These are phyloP conservation scores for Ceryle rudis DNA, from an alignment of 2,797 vertebrate species.

Conservation along the genomic window DNA sequence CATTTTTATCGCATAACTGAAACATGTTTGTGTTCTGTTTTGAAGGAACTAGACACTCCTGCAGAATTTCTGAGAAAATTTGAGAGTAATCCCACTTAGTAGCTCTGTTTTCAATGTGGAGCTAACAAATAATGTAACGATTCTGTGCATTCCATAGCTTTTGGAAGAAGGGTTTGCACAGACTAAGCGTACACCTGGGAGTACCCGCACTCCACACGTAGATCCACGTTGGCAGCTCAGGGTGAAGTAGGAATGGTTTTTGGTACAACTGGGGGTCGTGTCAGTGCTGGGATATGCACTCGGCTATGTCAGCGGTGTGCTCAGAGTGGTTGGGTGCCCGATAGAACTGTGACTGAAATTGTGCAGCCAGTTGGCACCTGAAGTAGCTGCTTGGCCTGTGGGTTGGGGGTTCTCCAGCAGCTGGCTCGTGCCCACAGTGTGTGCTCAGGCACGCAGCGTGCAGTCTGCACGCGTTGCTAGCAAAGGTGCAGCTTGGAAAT, in stretches of 20 bases:
- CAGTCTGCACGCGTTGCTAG: no score
- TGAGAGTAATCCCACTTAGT: not conserved
- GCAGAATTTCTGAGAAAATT: not conserved
- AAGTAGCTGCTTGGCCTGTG: not conserved
- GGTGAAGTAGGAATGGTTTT: not conserved
- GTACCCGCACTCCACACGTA: no score
- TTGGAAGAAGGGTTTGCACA: not conserved
- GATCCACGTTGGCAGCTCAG: not conserved
- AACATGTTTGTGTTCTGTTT: not conserved
- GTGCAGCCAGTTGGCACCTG: not conserved
- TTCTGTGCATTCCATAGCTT: not conserved
- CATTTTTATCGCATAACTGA: not conserved
- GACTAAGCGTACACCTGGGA: not conserved
- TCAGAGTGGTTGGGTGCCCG: not conserved
- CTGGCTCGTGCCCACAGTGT: no score
- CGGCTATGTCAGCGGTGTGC: not conserved
- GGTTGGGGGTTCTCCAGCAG: not conserved
- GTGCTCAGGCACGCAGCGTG: no score
- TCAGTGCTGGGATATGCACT: not conserved
- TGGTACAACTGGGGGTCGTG: not conserved
- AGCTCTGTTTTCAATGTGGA: not conserved
- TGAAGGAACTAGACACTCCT: not conserved
- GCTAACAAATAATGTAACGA: not conserved
- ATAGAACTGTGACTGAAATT: not conserved
- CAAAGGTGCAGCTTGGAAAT: no score